phyloP scores from a whole-genome alignment of 2,888 invertebrate species.

The Micropterix aruncella region DNA sequence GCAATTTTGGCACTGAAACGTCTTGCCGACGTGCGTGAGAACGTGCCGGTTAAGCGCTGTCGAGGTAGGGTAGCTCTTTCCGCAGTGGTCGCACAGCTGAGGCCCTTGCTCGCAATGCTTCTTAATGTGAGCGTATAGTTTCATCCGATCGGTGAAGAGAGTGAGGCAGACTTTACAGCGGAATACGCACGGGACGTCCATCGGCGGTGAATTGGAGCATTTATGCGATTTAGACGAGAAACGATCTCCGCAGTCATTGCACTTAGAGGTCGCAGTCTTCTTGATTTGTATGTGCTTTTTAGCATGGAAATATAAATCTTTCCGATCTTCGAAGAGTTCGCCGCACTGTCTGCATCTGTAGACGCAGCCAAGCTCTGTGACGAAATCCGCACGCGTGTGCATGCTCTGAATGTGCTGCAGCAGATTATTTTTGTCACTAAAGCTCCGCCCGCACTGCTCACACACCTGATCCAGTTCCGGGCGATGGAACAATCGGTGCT shows the following conservation, averaged over 20 bases:
- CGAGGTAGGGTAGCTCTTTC: constrained; percentile 25
- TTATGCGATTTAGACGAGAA: constrained; percentile 5
- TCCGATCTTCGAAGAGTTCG: constrained; percentile 23
- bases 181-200: constrained; percentile 5
- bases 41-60: constrained; percentile 24
- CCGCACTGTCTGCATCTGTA: constrained; percentile 31
- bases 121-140: constrained; percentile 43
- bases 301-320: constrained; percentile 26
- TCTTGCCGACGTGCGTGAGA: constrained; percentile 12
- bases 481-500: constrained; percentile 23
- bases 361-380: constrained; percentile 19
- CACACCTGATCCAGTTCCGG: constrained; percentile 17
- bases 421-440: constrained; percentile 20
- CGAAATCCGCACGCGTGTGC: constrained; percentile 19
- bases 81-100: constrained; percentile 32
- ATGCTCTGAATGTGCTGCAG: constrained; percentile 24
- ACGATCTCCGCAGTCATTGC: constrained; percentile 10
- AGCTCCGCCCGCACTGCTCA: constrained; percentile 21
- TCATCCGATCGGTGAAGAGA: constrained; percentile 37
- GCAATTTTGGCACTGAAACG: constrained; percentile 20
- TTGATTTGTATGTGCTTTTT: constrained; percentile 24
- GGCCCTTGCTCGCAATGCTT: constrained; percentile 25
- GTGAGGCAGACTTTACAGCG: constrained; percentile 45
- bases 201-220: constrained; percentile 3
- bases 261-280: constrained; percentile 10